Percentiles rank a stretch among this genome's conserved stretches.
These are phyloP conservation scores for Actenoides lindsayi DNA, from an alignment of 2,113 vertebrate genomes.

Conservation along the genomic window DNA sequence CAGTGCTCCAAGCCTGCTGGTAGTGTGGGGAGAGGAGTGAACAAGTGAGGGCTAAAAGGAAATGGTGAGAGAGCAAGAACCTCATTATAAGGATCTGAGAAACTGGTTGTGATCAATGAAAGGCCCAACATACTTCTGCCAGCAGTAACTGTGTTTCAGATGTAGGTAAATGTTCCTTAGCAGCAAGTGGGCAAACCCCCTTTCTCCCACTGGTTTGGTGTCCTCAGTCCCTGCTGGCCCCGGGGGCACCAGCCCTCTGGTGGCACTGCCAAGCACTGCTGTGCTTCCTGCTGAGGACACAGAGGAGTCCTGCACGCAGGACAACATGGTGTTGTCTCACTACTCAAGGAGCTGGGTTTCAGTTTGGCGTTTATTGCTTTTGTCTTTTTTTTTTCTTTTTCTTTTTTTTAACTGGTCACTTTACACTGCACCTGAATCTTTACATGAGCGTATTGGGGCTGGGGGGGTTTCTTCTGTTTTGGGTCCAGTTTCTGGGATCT, in stretches of 20 bases:
- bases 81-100: background rate
- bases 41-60: background rate
- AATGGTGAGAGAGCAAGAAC: background rate
- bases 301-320: fast-evolving
- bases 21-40: background rate
- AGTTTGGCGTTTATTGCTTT: background rate
- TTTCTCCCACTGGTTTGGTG: background rate
- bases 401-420: background rate
- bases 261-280: background rate
- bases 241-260: background rate
- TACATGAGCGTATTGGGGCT: background rate
- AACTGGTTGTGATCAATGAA: background rate
- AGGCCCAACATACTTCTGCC: background rate
- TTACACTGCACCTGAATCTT: background rate
- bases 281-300: background rate
- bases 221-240: background rate
- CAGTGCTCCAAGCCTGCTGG: background rate
- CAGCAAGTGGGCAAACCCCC: background rate
- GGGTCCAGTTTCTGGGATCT: background rate
- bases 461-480: background rate
- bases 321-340: background rate
- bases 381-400: background rate
- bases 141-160: background rate
- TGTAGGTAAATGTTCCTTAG: background rate
- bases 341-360: background rate